Base-by-base conservation (phyloP, 2,888 invertebrate species). In the Cerceris rybyensis region DNA sequence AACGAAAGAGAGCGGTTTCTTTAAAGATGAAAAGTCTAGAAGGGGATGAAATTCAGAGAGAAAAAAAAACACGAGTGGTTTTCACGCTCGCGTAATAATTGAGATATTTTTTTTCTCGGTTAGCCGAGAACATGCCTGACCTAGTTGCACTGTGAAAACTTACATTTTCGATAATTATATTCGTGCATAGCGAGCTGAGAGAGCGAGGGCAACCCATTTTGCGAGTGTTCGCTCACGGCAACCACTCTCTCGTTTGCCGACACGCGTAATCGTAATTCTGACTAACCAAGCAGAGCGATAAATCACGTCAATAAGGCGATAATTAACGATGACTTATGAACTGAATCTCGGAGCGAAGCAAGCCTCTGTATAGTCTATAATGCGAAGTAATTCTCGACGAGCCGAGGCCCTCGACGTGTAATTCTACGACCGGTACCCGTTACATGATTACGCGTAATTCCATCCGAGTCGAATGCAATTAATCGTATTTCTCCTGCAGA, bases 251-350 rank as follows among this genome's bases (percentile, higher is more conserved):
- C n/a, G 54, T 28, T 13, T 9, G 14, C 4, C 28, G 28, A 43
- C 69, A 50, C 41, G 69, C 54, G 67, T 74, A 74, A 79, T 74
- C 70, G 74, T 70, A 79, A 79, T 79, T 64, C 63, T 46, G 50
- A 50, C 50, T 70, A 71, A 61, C 55, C 63, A 14, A 70, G 50
- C 79, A 14, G n/a, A 54, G 60, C 49, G 61, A 72, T 78, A 78
- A 78, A 72, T 78, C 78, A 78, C 59, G 59, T 50, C 64, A 60
- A 74, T 74, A 70, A 11, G 67, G 7, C 16, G 17, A 57, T 74
- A 74, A 80, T 79, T 80, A 80, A 79, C 55, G 70, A 65, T 74
- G 74, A 74, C 79, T 80, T 79, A 74, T 60, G 59, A 64, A 17
- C 63, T 60, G 17, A 58, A 66, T 66, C 69, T 68, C 43, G 60